Conservation (phyloP, 2,888 invertebrate species). For the Silvanus unidentatus region DNA sequence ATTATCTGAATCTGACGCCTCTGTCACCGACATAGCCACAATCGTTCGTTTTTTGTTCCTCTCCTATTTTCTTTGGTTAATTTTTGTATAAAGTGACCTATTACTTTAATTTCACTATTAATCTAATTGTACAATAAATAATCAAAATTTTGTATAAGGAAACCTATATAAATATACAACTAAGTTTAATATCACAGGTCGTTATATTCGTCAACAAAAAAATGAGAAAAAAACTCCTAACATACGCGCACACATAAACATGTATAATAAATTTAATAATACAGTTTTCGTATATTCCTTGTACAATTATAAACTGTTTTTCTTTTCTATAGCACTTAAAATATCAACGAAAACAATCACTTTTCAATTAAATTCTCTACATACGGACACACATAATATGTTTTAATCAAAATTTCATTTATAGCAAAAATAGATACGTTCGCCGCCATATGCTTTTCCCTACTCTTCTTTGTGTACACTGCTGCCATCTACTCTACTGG, state of each 20-base stretch:
- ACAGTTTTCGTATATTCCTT: no score
- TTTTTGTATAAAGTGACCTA: slow-evolving; percentile 10
- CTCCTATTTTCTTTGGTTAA: slow-evolving; percentile 29
- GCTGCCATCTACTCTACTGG: background rate
- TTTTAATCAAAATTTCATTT: no score
- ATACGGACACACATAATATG: no score
- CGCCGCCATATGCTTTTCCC: slow-evolving; percentile 37
- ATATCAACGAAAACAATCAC: no score
- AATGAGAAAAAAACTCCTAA: slow-evolving; percentile 50
- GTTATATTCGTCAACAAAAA: slow-evolving; percentile 38
- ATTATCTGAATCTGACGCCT: slow-evolving; percentile 31
- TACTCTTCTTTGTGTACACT: background rate
- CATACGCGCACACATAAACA: slow-evolving; percentile 36
- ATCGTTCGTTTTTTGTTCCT: no score
- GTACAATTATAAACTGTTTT: no score
- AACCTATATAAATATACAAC: slow-evolving; percentile 37
- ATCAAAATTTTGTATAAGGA: slow-evolving; percentile 37
- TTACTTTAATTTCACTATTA: slow-evolving; percentile 26
- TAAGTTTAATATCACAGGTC: slow-evolving; percentile 42
- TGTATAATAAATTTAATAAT: slow-evolving; percentile 21
- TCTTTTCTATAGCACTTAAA: no score
- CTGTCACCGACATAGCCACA: slow-evolving; percentile 31
- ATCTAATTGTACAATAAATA: slow-evolving; percentile 35
- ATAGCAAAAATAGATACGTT: slow-evolving; percentile 39
- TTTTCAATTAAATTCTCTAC: no score